Evolutionary conservation across 2,113 vertebrate species (phyloP).

Genomic region (Halcyon senegalensis): DNA sequence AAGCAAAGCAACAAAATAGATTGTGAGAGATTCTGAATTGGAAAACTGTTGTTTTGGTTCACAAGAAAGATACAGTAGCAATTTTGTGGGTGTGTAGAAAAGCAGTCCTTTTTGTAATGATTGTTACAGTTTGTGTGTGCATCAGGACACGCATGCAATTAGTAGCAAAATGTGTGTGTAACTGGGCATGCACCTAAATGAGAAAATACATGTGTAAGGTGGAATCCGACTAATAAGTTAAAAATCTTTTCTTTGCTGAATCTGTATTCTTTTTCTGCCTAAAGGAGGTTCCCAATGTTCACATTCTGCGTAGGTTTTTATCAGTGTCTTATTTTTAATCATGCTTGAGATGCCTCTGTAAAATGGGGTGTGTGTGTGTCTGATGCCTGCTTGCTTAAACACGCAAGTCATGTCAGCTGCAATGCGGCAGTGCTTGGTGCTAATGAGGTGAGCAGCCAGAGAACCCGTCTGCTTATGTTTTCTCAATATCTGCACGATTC

Average conservation of each 20-base stretch:
- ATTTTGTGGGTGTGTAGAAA: not conserved
- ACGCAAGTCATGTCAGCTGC: slow-evolving; percentile 67
- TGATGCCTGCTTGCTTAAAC: slow-evolving; percentile 52
- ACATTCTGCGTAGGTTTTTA: not conserved
- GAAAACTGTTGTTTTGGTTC: not conserved
- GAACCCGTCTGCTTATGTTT: slow-evolving; percentile 27
- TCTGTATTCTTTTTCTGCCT: not conserved
- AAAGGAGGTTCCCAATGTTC: not conserved
- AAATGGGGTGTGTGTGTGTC: not conserved
- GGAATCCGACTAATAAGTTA: not conserved
- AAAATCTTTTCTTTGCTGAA: not conserved
- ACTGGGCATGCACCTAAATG: not conserved
- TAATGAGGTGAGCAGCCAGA: slow-evolving; percentile 66
- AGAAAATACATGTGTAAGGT: not conserved
- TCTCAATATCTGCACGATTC: slow-evolving; percentile 30
- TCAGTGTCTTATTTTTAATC: not conserved
- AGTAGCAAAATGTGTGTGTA: not conserved
- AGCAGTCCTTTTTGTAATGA: not conserved
- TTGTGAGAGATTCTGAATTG: not conserved
- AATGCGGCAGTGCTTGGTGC: slow-evolving; percentile 63
- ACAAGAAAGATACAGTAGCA: not conserved
- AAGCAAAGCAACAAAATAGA: not conserved
- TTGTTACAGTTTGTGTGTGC: not conserved
- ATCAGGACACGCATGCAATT: not conserved
- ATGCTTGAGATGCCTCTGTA: slow-evolving; percentile 7